Evolutionary conservation across 2,113 vertebrate genomes (phyloP), one percentile per base, ranked within the genome.

Genomic region (Campylomormyrus numenius): DNA sequence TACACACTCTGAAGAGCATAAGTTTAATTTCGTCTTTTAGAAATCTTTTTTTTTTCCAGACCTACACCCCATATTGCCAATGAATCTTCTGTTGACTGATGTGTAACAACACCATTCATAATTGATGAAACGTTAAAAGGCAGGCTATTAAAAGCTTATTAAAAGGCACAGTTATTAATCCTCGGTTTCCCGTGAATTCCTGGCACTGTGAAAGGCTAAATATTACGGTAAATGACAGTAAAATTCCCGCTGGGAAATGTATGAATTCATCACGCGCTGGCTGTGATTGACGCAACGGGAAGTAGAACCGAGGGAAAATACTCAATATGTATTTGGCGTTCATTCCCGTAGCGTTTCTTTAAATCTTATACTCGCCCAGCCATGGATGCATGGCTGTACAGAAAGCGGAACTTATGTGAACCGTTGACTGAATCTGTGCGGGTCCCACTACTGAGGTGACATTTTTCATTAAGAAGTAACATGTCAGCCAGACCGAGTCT

Each of bases 111-210:
- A 80, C 74, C 35, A 80, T 80, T 80, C 74, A 80, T 80, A 80
- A 80, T 42, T 80, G 74, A 80, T 80, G 74, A 80, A 42, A 80
- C 74, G 74, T 80, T 80, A 80, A 80, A 80, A 80, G 74, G 35
- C 74, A 80, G 74, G 31, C 74, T 80, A 80, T 80, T 80, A 80
- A 80, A 80, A 80, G 74, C 74, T 80, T 80, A 80, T 80, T 80
- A 80, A 80, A 80, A 80, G 74, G 74, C 74, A 80, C 31, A 80
- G 74, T 80, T 80, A 80, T 80, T 80, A 80, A 80, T 80, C 74
- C 74, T 80, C 74, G 35, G 74, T 80, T 80, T 80, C 74, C 74
- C 74, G 35, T 80, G 74, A 80, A 80, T 80, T 80, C 74, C 74
- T 80, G 74, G 74, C 35, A 17, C 31, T 80, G 35, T 42, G 74